Conservation (phyloP, 2,113 vertebrate genomes). For the Pholis gunnellus region DNA sequence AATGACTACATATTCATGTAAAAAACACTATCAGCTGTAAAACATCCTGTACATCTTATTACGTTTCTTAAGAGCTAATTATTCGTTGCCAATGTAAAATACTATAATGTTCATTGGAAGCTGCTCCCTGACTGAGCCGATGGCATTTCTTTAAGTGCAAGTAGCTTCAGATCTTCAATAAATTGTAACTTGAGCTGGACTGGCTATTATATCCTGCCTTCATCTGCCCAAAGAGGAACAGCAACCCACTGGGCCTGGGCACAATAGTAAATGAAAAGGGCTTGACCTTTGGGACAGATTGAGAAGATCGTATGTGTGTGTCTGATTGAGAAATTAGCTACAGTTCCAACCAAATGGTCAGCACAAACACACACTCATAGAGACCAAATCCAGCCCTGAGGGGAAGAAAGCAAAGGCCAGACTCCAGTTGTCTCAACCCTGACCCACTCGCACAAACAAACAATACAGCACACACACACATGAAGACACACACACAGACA, state of each 20-base stretch:
- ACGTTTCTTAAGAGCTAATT: not conserved
- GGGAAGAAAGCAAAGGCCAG: conserved; percentile 81
- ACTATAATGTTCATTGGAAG: conserved; percentile 31
- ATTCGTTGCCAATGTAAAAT: conserved; percentile 6
- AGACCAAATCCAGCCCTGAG: conserved; percentile 74
- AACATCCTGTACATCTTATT: not conserved
- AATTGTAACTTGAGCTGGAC: conserved; percentile 65
- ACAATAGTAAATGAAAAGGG: conserved; percentile 77
- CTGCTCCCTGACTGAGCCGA: conserved; percentile 27
- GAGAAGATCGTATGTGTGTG: conserved; percentile 80
- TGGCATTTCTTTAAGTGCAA: conserved; percentile 61
- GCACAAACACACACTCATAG: conserved; percentile 51
- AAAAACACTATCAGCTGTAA: conserved; percentile 5
- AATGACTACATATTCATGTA: not conserved
- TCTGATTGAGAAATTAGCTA: conserved; percentile 84
- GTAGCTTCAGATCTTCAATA: conserved; percentile 65
- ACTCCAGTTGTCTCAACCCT: conserved; percentile 85
- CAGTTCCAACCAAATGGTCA: conserved; percentile 82
- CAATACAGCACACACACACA: conserved; percentile 61
- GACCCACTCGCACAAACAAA: conserved; percentile 79
- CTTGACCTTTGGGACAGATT: conserved; percentile 76
- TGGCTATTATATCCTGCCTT: conserved; percentile 59
- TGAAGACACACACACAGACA: conserved; percentile 36
- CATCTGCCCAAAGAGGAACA: conserved; percentile 74
- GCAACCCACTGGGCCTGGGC: conserved; percentile 72